A percentile compares a stretch with the other conserved stretches of the same genome.
Evolutionary conservation across 2,797 vertebrate genomes (phyloP).

Genomic region (Xyrichtys novacula): DNA sequence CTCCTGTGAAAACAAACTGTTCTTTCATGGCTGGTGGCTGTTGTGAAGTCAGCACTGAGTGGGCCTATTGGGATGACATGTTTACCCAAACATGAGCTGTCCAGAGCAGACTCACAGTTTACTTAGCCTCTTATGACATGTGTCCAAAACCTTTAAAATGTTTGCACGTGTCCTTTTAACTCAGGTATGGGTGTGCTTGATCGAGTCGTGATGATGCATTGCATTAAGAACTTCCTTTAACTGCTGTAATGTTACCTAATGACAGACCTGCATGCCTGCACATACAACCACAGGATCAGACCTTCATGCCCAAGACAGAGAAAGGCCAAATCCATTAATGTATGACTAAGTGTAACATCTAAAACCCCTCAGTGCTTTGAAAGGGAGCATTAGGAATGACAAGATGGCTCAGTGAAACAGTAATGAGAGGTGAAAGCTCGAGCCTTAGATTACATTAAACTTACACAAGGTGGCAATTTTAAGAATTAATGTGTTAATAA

Average conservation of each 20-base stretch:
- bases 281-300: slow-evolving; percentile 42
- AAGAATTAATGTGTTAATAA: slow-evolving; percentile 10
- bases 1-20: slow-evolving; percentile 25
- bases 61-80: slow-evolving; percentile 13
- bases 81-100: slow-evolving; percentile 17
- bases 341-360: slow-evolving; percentile 9
- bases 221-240: slow-evolving; percentile 30
- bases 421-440: slow-evolving; percentile 21
- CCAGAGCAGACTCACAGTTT: not conserved
- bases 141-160: slow-evolving; percentile 1
- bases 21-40: slow-evolving; percentile 19
- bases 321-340: slow-evolving; percentile 21
- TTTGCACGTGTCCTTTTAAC: slow-evolving; percentile 16
- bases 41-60: slow-evolving; percentile 20
- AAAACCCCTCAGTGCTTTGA: slow-evolving; percentile 28
- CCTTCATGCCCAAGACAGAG: not conserved
- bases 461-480: not conserved
- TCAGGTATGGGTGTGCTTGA: slow-evolving; percentile 2
- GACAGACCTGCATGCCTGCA: slow-evolving; percentile 33
- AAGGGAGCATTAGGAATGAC: slow-evolving; percentile 12
- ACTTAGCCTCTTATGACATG: not conserved
- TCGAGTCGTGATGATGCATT: slow-evolving; percentile 41
- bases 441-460: slow-evolving; percentile 1
- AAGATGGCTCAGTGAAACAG: not conserved
- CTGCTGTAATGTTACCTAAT: not conserved